These are phyloP conservation scores for Charanyca ferruginea DNA, from an alignment of 2,888 invertebrate species.

Conservation along the genomic window DNA sequence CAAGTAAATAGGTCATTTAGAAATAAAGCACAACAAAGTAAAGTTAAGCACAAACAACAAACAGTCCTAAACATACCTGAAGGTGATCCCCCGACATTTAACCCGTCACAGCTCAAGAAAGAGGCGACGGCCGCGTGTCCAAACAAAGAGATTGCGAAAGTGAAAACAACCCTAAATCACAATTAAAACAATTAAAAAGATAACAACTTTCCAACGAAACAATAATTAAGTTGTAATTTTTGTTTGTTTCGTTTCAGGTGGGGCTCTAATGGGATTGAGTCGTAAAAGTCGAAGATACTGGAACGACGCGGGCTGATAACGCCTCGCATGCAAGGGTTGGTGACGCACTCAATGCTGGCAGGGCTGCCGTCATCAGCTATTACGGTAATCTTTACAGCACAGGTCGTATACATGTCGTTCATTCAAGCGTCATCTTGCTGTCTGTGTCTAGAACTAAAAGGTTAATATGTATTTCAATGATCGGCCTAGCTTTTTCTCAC, in stretches of 20 bases:
- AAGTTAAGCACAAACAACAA: slow-evolving; percentile 42
- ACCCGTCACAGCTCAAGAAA: slow-evolving; percentile 37
- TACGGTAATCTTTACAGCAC: slow-evolving; percentile 8
- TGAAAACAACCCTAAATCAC: slow-evolving; percentile 76
- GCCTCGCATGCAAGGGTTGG: slow-evolving; percentile 33
- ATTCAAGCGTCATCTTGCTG: background rate
- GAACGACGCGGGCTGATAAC: slow-evolving; percentile 48
- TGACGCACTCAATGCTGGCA: slow-evolving; percentile 29
- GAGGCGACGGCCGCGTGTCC: slow-evolving; percentile 47
- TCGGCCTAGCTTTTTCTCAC: too few species aligned
- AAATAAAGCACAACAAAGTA: slow-evolving; percentile 16
- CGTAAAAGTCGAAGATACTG: slow-evolving; percentile 53
- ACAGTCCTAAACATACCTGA: slow-evolving; percentile 51
- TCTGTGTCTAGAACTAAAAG: background rate
- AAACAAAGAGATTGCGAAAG: slow-evolving; percentile 68
- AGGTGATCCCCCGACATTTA: slow-evolving; percentile 39
- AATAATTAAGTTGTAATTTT: slow-evolving; percentile 81
- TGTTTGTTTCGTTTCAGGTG: slow-evolving; percentile 75
- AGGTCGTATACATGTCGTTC: background rate
- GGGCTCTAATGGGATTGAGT: slow-evolving; percentile 63
- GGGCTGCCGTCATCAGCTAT: slow-evolving; percentile 14
- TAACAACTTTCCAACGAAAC: slow-evolving; percentile 72
- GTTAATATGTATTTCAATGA: too few species aligned
- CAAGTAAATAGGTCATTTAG: slow-evolving; percentile 2
- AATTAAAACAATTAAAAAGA: slow-evolving; percentile 81